Conservation (phyloP, 2,113 vertebrate genomes). For the Cinclus mexicanus region DNA sequence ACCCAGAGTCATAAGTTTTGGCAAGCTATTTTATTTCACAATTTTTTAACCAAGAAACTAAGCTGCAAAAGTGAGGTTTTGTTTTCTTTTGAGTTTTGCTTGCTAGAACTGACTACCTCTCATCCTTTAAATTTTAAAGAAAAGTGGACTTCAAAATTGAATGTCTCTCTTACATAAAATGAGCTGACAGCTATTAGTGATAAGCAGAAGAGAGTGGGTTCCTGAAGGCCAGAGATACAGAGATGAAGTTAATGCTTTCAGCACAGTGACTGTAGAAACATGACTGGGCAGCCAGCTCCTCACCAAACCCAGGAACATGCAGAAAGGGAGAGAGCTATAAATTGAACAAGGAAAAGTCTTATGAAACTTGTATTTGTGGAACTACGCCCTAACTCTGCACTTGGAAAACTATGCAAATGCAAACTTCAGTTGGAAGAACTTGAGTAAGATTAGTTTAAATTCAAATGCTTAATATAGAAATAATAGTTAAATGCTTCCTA, state of each 20-base stretch:
- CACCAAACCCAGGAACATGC: constrained; percentile 26
- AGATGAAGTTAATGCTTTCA: constrained; percentile 62
- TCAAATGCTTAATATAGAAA: not conserved
- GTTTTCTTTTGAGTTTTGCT: constrained; percentile 53
- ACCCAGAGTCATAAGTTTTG: not conserved
- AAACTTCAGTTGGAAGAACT: not conserved
- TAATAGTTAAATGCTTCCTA: not conserved
- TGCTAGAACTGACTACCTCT: constrained; percentile 22
- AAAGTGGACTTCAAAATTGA: constrained; percentile 58
- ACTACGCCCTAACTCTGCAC: not conserved
- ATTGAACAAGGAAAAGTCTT: not conserved
- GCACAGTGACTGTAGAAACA: constrained; percentile 67
- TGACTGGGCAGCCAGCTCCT: constrained; percentile 47
- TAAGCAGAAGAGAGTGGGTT: constrained; percentile 55
- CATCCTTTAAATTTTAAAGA: constrained; percentile 52
- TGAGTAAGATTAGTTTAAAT: not conserved
- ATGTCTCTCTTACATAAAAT: constrained; percentile 5
- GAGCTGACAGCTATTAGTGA: constrained; percentile 27
- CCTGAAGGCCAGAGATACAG: not conserved
- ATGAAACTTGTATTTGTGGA: not conserved
- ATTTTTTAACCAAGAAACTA: constrained; percentile 62
- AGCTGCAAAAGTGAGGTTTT: constrained; percentile 62
- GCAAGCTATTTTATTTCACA: not conserved
- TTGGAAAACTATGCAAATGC: not conserved
- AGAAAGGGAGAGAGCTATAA: constrained; percentile 14